Percentiles rank a stretch among this genome's conserved stretches.
phyloP scores from a whole-genome alignment of 2,888 invertebrate species.

The Melipona beecheii region DNA sequence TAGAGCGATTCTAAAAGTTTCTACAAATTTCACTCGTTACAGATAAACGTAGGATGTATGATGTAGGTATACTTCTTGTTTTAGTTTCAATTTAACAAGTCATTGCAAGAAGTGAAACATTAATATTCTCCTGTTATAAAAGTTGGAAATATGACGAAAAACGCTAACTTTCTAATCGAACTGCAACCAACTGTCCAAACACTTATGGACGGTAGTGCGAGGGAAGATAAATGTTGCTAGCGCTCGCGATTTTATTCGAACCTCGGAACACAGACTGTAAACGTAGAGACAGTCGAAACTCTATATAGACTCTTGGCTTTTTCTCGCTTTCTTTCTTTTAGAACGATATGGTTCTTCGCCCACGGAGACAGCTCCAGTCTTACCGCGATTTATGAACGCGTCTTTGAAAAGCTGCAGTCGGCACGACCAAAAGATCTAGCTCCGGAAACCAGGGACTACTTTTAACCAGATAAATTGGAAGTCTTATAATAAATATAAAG shows the following conservation, averaged over 20 bases:
- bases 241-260: constrained; percentile 1
- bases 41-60: no score
- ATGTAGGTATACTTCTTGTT: no score
- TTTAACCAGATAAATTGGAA: constrained; percentile 41
- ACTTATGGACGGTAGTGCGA: background rate
- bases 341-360: constrained; percentile 18
- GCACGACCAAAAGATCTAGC: constrained; percentile 39
- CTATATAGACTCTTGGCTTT: background rate
- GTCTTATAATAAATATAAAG: constrained; percentile 35
- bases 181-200: no score
- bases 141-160: no score
- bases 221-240: constrained; percentile 23
- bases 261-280: background rate
- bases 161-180: no score
- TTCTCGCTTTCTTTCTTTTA: background rate
- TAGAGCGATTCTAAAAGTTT: no score
- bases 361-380: constrained; percentile 50
- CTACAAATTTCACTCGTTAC: no score
- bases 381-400: constrained; percentile 60
- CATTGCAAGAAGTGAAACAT: no score
- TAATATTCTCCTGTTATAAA: no score
- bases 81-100: no score
- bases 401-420: constrained; percentile 21
- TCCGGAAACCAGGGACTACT: constrained; percentile 40
- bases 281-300: background rate